Percentiles rank a stretch among this genome's conserved stretches.
Conservation (phyloP, 2,113 vertebrate species). For the Rhinolophus sinicus region DNA sequence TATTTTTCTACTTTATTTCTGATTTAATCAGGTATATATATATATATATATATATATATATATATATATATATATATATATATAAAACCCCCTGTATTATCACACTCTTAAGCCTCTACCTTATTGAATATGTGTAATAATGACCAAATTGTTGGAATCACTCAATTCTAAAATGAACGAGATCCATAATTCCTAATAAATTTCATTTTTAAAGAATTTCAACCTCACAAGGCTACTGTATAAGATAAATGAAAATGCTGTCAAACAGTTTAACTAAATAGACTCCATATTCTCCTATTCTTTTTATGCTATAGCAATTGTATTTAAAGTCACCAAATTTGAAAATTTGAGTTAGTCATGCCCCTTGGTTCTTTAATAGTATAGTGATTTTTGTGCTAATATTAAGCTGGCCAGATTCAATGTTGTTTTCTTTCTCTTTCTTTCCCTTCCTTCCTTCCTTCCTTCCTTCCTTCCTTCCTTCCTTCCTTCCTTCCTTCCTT, state of each 20-base stretch:
- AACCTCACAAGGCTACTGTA: neutral
- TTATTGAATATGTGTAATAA: neutral
- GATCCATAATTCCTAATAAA: neutral
- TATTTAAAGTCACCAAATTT: neutral
- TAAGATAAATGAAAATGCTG: neutral
- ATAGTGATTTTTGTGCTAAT: neutral
- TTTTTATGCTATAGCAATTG: neutral
- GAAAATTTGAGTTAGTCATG: neutral
- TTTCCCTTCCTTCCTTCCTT: neutral
- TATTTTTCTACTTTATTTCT: neutral
- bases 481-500: too few relatives aligned
- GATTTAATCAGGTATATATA: neutral
- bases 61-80: too few relatives aligned
- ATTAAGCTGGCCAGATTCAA: conserved; percentile 42
- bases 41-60: neutral
- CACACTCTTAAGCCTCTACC: neutral
- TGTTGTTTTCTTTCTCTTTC: neutral
- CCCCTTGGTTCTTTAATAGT: neutral
- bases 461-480: too few relatives aligned
- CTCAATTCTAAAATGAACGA: neutral
- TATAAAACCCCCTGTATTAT: neutral
- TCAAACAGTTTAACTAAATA: neutral
- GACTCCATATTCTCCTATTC: neutral
- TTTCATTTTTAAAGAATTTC: neutral
- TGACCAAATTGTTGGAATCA: neutral